Percentiles rank a stretch among this genome's conserved stretches.
These are phyloP conservation scores for Tanaodytes sp. DNA, from an alignment of 2,888 invertebrate species.

Conservation along the genomic window DNA sequence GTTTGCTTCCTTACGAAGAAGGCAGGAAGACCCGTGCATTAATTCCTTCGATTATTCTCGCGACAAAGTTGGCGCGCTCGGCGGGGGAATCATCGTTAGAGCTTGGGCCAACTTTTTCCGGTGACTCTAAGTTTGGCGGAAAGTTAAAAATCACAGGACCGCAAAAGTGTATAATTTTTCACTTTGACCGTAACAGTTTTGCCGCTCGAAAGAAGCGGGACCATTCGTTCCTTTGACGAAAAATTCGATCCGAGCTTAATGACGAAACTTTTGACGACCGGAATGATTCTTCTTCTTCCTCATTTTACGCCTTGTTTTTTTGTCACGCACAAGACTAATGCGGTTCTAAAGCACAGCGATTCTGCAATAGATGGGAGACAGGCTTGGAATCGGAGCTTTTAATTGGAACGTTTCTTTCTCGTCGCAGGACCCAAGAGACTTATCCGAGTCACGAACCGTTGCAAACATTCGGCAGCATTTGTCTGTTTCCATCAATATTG, in stretches of 20 bases:
- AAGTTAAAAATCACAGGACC: conserved; percentile 4
- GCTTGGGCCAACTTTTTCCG: conserved; percentile 18
- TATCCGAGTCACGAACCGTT: conserved; percentile 68
- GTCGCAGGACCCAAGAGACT: conserved; percentile 64
- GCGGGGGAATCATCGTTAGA: conserved; percentile 18
- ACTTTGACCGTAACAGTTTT: conserved; percentile 36
- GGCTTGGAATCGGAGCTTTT: conserved; percentile 62
- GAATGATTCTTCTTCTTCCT: conserved; percentile 42
- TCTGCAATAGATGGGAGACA: conserved; percentile 43
- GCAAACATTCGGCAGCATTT: conserved; percentile 60
- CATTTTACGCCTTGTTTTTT: conserved; percentile 21
- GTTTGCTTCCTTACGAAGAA: conserved; percentile 32
- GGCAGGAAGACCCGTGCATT: conserved; percentile 39
- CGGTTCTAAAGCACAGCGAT: conserved; percentile 45
- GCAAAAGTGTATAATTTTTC: conserved; percentile 39
- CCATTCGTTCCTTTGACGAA: conserved; percentile 12
- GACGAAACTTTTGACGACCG: conserved; percentile 40
- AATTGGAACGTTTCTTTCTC: conserved; percentile 71
- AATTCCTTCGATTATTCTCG: conserved; percentile 44
- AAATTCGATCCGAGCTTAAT: conserved; percentile 41
- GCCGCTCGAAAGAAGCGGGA: conserved; percentile 33
- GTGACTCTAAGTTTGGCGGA: conserved; percentile 5
- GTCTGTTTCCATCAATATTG: conserved; percentile 65
- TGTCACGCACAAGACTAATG: conserved; percentile 31
- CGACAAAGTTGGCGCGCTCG: conserved; percentile 24